Evolutionary conservation across 1,140 invertebrate genomes (phyloP), one percentile per base, ranked within the genome.

Genomic region (Spodoptera litura): DNA sequence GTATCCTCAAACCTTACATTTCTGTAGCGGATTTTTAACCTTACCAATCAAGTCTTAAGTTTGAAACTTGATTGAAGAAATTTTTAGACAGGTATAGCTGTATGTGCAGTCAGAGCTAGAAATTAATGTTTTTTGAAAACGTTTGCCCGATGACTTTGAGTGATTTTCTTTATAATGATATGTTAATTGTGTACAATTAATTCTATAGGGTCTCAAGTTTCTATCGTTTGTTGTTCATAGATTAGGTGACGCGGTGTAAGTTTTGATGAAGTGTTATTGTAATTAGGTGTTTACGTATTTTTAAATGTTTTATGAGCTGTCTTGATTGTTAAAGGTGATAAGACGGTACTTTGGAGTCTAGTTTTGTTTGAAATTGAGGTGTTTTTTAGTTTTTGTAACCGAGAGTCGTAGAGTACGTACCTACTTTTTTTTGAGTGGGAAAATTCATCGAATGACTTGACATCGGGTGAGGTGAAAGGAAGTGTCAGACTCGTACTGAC

Each of bases 241-340:
- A 52, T 68, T 68, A 49, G 38, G 0, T 10, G 38, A 20, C 15
- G 38, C 15, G 38, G 62, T 53, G 64, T 68, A 27, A 52, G 49
- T 10, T 68, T 68, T 68, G 64, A 68, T 68, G 53, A 53, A 70
- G 49, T 70, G 66, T 51, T 70, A 70, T 70, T 70, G 11, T 52
- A n/a, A 10, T 20, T 13, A n/a, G 25, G 66, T 25, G 52, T 70
- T 70, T 68, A 52, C 44, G 44, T 12, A 4, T 68, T 68, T 68
- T 5, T 51, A 44, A 49, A 11, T 52, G 27, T 31, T 25, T 68
- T 52, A 35, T 62, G 4, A 8, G n/a, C 12, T 38, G 6, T 20
- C 4, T 49, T 38, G 35, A 44, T 25, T 38, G 49, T 64, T 44
- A 27, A 8, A 10, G 0, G 55, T 9, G n/a, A 56, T 56, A 56